phyloP scores from a whole-genome alignment of 2,113 vertebrate genomes.

The Daboia siamensis region DNA sequence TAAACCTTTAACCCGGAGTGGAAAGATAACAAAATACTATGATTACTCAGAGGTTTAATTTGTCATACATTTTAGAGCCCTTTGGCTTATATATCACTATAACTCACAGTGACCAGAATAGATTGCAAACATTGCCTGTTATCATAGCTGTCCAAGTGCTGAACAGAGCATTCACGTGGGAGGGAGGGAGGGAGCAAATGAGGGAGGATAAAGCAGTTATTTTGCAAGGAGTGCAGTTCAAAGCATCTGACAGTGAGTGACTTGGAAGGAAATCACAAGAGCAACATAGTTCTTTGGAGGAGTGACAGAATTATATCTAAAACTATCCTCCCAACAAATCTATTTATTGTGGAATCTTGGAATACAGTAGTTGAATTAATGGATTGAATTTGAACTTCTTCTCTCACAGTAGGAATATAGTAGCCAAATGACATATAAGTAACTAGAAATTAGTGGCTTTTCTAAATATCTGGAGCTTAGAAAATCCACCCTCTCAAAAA shows the following conservation, averaged over 20 bases:
- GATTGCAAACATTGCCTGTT: constrained; percentile 56
- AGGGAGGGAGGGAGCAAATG: neutral
- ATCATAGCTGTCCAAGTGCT: constrained; percentile 30
- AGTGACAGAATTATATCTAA: constrained; percentile 48
- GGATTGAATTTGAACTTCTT: neutral
- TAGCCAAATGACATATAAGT: constrained; percentile 53
- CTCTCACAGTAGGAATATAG: neutral
- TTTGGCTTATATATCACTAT: constrained; percentile 60
- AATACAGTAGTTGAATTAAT: constrained; percentile 19
- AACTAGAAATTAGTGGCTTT: constrained; percentile 51
- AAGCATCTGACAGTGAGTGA: constrained; percentile 52
- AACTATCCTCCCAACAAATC: constrained; percentile 33
- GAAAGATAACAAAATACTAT: constrained; percentile 70
- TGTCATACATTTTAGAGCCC: constrained; percentile 63
- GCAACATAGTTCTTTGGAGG: constrained; percentile 2
- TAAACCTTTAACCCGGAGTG: constrained; percentile 41
- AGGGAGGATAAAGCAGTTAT: rapidly evolving
- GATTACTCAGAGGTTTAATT: constrained; percentile 70
- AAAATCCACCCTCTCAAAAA: constrained; percentile 41
- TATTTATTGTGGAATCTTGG: constrained; percentile 49
- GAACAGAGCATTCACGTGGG: neutral
- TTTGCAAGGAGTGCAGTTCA: constrained; percentile 20
- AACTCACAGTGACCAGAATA: constrained; percentile 79
- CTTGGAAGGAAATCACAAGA: constrained; percentile 48
- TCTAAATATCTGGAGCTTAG: constrained; percentile 37